phyloP scores from a whole-genome alignment of 2,113 vertebrate genomes.

The Amazona vittata region DNA sequence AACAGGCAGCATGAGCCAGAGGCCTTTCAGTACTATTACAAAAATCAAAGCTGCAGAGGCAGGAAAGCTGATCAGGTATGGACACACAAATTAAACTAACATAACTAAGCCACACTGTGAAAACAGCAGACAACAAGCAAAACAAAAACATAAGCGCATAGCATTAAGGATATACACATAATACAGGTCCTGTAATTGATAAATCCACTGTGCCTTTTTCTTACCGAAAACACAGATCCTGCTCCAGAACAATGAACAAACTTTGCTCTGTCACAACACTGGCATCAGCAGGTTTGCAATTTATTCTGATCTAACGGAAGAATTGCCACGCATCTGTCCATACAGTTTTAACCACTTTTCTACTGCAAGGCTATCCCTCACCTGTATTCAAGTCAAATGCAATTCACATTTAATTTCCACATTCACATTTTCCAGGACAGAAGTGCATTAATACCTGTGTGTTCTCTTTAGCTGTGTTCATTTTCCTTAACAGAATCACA shows the following conservation, averaged over 20 bases:
- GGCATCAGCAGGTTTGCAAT: not conserved
- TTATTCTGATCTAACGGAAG: not conserved
- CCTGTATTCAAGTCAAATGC: not conserved
- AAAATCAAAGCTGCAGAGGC: not conserved
- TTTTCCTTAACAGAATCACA: slow-evolving; percentile 37
- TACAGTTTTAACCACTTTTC: not conserved
- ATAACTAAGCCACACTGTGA: not conserved
- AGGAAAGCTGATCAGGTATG: not conserved
- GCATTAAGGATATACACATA: not conserved
- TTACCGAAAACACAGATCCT: not conserved
- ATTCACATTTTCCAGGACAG: not conserved
- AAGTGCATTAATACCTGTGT: slow-evolving; percentile 1
- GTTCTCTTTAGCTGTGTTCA: not conserved
- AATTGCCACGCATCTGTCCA: rapidly evolving
- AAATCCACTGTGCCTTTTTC: not conserved
- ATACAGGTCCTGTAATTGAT: not conserved
- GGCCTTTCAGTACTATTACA: not conserved
- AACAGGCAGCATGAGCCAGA: not conserved
- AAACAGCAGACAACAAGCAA: not conserved
- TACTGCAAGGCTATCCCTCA: not conserved
- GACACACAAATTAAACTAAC: not conserved
- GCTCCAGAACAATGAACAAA: not conserved
- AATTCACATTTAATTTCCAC: not conserved
- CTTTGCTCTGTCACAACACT: not conserved
- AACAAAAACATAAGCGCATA: not conserved